A percentile compares a stretch with the other conserved stretches of the same genome.
Conservation (phyloP, 2,888 invertebrate genomes). For the Dryobota labecula region DNA sequence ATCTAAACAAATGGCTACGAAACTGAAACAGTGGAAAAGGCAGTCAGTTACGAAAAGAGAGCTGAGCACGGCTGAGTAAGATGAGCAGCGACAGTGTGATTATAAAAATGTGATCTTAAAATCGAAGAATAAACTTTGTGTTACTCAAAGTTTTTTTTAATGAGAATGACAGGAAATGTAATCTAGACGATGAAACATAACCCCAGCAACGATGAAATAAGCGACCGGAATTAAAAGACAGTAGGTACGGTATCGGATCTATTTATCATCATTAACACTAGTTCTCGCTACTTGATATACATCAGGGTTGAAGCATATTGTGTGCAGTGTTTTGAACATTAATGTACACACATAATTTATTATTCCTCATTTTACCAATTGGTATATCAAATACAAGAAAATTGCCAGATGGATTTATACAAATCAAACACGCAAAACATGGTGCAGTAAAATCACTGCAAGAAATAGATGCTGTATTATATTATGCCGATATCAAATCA, state of each 20-base stretch:
- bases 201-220: constrained; percentile 53
- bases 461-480: constrained; percentile 6
- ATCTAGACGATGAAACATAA: constrained; percentile 45
- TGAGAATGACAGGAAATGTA: constrained; percentile 27
- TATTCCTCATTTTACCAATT: background rate
- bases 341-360: background rate
- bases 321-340: background rate
- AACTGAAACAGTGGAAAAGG: background rate
- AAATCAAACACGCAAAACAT: background rate
- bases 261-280: constrained; percentile 73
- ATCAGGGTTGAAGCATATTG: constrained; percentile 54
- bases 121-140: background rate
- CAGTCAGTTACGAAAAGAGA: background rate
- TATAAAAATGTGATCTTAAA: background rate
- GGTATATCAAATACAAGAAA: too few relatives aligned
- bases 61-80: too few relatives aligned
- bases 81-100: background rate
- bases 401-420: background rate
- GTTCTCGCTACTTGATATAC: constrained; percentile 53
- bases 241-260: constrained; percentile 60
- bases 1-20: background rate
- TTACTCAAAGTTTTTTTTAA: background rate
- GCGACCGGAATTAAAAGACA: constrained; percentile 60
- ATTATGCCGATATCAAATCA: too few relatives aligned
- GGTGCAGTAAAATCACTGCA: background rate